Evolutionary conservation across 2,797 vertebrate genomes (phyloP).

Genomic region (Sciurus vulgaris): DNA sequence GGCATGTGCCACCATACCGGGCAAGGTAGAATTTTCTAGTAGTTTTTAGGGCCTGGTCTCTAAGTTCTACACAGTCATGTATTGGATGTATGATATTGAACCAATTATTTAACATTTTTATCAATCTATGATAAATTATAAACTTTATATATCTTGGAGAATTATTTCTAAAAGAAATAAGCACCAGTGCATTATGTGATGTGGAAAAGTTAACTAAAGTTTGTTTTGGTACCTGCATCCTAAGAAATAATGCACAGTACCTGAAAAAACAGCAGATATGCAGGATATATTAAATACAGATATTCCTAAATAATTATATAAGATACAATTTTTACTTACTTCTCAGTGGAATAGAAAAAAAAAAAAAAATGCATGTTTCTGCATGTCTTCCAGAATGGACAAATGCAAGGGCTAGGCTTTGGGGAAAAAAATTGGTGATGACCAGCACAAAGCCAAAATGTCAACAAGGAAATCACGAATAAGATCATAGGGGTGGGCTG

Average conservation of each 20-base stretch:
- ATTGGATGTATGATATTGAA: not conserved
- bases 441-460: rapidly evolving
- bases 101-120: not conserved
- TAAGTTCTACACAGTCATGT: not conserved
- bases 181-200: not conserved
- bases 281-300: not conserved
- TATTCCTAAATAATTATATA: not conserved
- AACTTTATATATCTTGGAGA: not conserved
- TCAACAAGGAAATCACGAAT: not conserved
- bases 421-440: not conserved
- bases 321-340: not conserved
- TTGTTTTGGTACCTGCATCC: not conserved
- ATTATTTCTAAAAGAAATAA: not conserved
- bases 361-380: not conserved
- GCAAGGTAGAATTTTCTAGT: no score
- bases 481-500: not conserved
- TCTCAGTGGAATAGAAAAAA: not conserved
- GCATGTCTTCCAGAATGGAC: not conserved
- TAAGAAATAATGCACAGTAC: not conserved
- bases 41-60: not conserved
- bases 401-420: not conserved
- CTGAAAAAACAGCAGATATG: not conserved
- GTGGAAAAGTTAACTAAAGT: not conserved
- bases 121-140: not conserved
- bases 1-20: no score